Evolutionary conservation across 2,888 invertebrate genomes (phyloP), one percentile per base, ranked within the genome.

Genomic region (Xylota segnis): DNA sequence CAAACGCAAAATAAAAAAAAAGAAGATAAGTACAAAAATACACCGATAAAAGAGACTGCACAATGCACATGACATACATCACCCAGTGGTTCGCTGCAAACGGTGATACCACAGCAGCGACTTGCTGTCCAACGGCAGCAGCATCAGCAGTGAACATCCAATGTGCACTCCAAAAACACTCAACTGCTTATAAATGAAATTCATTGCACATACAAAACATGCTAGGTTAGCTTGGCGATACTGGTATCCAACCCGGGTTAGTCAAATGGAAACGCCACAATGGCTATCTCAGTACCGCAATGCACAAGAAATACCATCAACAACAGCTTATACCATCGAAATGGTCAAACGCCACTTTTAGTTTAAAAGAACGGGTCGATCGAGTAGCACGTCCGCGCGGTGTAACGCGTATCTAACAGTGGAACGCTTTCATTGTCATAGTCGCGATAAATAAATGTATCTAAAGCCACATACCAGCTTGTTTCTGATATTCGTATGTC

Each of bases 341-440:
- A 77, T 86, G 86, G 86, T 79, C 87, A 77, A 87, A 78, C 77
- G 52, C 45, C 61, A 70, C 65, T 68, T 84, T 87, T 79, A 88
- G 88, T 88, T 87, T 61, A 78, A 82, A 84, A 87, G 87, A 87
- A 83, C 84, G 74, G 86, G 86, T 86, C 83, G 88, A 83, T 78
- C 87, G 68, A 77, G 79, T 74, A 87, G 81, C 87, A 88, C 78
- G 59, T 45, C 43, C 52, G 81, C 61, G 52, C 54, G 40, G 34
- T 37, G 66, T n/a, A n/a, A n/a, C n/a, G n/a, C n/a, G 52, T 47
- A 56, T 66, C 59, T 78, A 83, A 63, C 74, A 68, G 83, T 68
- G 45, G 72, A 74, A 61, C 61, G 14, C 43, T 10, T 16, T 54
- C 45, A 45, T 29, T 34, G 56, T 65, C 14, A n/a, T 58, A 27